A percentile compares a stretch with the other conserved stretches of the same genome.
phyloP scores from a whole-genome alignment of 2,888 invertebrate genomes.

The Amaurobius ferox region DNA sequence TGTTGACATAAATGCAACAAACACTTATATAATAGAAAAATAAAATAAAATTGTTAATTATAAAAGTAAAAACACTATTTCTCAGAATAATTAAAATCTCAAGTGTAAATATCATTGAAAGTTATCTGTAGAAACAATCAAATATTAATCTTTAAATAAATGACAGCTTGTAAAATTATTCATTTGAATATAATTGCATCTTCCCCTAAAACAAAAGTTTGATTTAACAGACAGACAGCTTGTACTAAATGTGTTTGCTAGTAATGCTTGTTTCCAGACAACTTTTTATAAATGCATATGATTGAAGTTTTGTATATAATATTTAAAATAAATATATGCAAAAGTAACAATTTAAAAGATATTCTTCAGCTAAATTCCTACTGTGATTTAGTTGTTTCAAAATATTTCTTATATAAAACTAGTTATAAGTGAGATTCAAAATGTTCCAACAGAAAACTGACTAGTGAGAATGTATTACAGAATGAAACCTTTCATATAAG shows the following conservation, averaged over 20 bases:
- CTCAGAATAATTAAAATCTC: too few relatives aligned
- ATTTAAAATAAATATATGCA: neutral
- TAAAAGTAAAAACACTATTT: neutral
- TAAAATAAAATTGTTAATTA: neutral
- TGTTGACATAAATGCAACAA: neutral
- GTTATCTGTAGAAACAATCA: neutral
- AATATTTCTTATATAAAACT: constrained; percentile 11
- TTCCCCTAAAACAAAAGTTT: constrained; percentile 3
- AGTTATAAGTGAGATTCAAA: constrained; percentile 54
- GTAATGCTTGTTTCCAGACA: neutral
- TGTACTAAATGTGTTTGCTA: neutral
- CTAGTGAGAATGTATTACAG: constrained; percentile 47
- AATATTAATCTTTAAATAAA: neutral
- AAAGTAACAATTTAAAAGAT: neutral
- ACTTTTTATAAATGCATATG: neutral
- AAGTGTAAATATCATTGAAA: too few relatives aligned
- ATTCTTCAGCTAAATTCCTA: neutral
- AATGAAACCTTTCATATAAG: constrained; percentile 31
- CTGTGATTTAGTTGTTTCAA: constrained; percentile 1
- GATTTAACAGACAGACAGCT: neutral
- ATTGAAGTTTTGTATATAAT: neutral
- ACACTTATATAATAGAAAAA: neutral
- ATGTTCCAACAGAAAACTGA: constrained; percentile 46
- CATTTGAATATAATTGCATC: constrained; percentile 9
- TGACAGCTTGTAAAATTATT: too few relatives aligned